Percentiles rank a stretch among this genome's conserved stretches.
phyloP scores from a whole-genome alignment of 2,113 vertebrate species.

The Clinocottus analis region DNA sequence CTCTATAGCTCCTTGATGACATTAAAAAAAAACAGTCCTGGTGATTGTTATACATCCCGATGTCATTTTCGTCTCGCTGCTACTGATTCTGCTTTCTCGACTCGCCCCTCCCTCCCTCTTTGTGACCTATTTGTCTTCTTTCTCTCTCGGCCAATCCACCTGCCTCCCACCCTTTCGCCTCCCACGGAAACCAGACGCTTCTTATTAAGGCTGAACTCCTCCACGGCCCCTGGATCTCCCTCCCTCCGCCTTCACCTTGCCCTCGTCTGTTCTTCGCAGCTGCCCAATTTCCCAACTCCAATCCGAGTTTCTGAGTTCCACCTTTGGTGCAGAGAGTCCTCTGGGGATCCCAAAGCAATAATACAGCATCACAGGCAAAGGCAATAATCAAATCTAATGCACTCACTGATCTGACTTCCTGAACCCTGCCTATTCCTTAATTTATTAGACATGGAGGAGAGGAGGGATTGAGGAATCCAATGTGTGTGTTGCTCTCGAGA shows the following conservation, averaged over 20 bases:
- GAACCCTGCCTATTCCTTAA: slow-evolving; percentile 79
- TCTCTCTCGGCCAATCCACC: slow-evolving; percentile 3
- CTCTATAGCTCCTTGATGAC: slow-evolving; percentile 29
- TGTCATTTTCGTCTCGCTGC: neutral
- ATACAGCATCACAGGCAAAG: slow-evolving; percentile 74
- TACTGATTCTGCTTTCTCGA: slow-evolving; percentile 3
- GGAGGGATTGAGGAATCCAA: slow-evolving; percentile 59
- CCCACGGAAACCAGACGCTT: slow-evolving; percentile 37
- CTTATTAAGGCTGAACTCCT: slow-evolving; percentile 74
- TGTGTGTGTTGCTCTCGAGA: slow-evolving; percentile 60
- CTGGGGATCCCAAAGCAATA: slow-evolving; percentile 80
- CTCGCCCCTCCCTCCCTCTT: slow-evolving; percentile 1
- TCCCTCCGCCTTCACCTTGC: slow-evolving; percentile 42
- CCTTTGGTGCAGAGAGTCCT: slow-evolving; percentile 49
- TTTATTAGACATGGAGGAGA: slow-evolving; percentile 79
- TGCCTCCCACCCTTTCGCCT: slow-evolving; percentile 9
- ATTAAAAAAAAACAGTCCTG: slow-evolving; percentile 40
- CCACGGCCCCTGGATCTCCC: slow-evolving; percentile 32
- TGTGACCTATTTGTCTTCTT: slow-evolving; percentile 17
- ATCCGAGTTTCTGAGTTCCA: slow-evolving; percentile 48
- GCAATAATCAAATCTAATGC: slow-evolving; percentile 81
- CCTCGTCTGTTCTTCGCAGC: slow-evolving; percentile 37
- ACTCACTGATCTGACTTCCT: slow-evolving; percentile 72
- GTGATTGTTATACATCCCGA: slow-evolving; percentile 28
- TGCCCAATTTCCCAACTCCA: slow-evolving; percentile 50